Evolutionary conservation across 2,113 vertebrate genomes (phyloP).

Genomic region (Euleptes europaea): DNA sequence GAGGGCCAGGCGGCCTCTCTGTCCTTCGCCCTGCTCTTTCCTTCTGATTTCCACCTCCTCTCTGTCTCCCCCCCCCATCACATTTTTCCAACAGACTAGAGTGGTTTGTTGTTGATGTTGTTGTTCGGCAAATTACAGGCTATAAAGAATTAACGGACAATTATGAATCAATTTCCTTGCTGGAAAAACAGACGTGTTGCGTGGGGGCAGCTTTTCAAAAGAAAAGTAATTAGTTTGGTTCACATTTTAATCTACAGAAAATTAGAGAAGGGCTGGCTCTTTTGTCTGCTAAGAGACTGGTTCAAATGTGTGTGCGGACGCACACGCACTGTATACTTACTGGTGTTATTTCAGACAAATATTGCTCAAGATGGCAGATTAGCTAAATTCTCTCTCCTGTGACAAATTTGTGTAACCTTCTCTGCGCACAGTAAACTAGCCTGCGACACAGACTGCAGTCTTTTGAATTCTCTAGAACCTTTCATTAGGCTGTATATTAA

Average conservation of each 20-base stretch:
- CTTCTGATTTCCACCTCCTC: not conserved
- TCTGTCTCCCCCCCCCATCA: no score
- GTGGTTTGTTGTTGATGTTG: not conserved
- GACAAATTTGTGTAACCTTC: not conserved
- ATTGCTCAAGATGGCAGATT: conserved; percentile 11
- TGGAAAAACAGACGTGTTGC: conserved; percentile 17
- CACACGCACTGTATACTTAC: conserved; percentile 22
- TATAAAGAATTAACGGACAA: conserved; percentile 60
- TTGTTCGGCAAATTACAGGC: conserved; percentile 54
- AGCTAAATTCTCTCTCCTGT: not conserved
- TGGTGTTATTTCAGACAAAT: conserved; percentile 26
- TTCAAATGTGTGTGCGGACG: conserved; percentile 2
- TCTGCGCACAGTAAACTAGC: not conserved
- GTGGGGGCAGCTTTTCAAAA: conserved; percentile 58
- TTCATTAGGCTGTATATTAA: no score
- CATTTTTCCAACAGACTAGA: conserved; percentile 32
- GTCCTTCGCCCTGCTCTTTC: not conserved
- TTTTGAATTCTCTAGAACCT: no score
- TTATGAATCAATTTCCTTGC: conserved; percentile 61
- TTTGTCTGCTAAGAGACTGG: conserved; percentile 48
- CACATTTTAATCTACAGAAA: conserved; percentile 66
- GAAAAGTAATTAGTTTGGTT: conserved; percentile 63
- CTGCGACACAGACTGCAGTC: not conserved
- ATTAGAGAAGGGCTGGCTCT: conserved; percentile 47
- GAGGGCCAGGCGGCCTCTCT: not conserved